These are phyloP conservation scores for Ichneumoninae sp. DNA, from an alignment of 2,888 invertebrate genomes.

Conservation along the genomic window DNA sequence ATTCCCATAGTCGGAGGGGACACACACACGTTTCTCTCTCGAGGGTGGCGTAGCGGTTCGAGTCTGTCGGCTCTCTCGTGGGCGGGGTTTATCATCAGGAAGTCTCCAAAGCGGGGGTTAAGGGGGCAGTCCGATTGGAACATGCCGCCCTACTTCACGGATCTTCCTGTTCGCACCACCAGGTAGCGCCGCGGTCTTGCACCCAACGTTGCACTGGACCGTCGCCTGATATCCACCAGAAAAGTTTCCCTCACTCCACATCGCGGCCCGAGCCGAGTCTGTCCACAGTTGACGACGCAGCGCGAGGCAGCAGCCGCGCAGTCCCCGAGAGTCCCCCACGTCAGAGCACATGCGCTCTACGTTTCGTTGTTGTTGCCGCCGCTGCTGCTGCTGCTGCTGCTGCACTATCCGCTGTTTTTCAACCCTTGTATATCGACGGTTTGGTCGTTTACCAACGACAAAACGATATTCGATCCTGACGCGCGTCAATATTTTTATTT, in stretches of 20 bases:
- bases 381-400: constrained; percentile 16
- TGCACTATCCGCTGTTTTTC: not conserved
- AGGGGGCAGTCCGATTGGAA: constrained; percentile 71
- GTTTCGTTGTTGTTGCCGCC: constrained; percentile 28
- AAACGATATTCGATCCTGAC: not conserved
- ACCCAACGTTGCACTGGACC: constrained; percentile 71
- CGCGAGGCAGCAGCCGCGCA: constrained; percentile 61
- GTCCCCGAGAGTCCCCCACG: constrained; percentile 61
- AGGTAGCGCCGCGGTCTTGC: constrained; percentile 70
- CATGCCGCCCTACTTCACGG: constrained; percentile 70
- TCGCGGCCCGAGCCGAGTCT: constrained; percentile 73
- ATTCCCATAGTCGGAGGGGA: constrained; percentile 21
- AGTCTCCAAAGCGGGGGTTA: constrained; percentile 68
- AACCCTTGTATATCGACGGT: constrained; percentile 14
- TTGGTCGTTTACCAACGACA: not conserved
- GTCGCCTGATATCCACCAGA: constrained; percentile 67
- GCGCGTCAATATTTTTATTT: not conserved
- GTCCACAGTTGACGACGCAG: constrained; percentile 62
- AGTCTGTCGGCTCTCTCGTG: constrained; percentile 45
- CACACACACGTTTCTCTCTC: not conserved
- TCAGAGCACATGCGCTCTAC: constrained; percentile 68
- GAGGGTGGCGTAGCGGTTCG: constrained; percentile 24
- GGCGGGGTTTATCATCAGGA: constrained; percentile 49
- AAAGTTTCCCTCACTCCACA: constrained; percentile 81
- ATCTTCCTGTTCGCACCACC: constrained; percentile 67